These are phyloP conservation scores for Pachymerium ferrugineum DNA, from an alignment of 2,888 invertebrate genomes.

Conservation along the genomic window DNA sequence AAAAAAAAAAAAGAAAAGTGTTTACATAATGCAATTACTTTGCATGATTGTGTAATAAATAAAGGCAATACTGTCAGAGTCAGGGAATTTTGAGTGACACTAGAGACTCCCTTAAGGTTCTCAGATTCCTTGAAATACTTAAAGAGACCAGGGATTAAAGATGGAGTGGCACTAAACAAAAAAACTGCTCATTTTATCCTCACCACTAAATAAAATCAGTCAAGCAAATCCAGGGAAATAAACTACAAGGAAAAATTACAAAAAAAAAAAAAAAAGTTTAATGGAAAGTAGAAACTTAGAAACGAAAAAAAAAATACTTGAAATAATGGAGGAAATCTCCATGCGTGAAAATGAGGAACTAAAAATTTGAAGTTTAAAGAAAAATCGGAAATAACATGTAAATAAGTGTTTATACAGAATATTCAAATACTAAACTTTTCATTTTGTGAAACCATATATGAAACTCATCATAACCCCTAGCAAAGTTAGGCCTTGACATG, in stretches of 20 bases:
- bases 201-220: not conserved
- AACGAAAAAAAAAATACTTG: no score
- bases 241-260: not conserved
- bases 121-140: not conserved
- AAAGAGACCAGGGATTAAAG: slow-evolving; percentile 6
- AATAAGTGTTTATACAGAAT: no score
- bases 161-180: not conserved
- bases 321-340: no score
- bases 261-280: no score
- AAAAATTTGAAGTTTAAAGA: no score
- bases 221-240: not conserved
- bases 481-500: no score
- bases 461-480: no score
- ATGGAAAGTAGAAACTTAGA: no score
- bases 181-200: not conserved
- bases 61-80: not conserved
- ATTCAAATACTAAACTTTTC: no score
- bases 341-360: no score
- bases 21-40: not conserved
- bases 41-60: not conserved
- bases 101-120: not conserved
- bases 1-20: not conserved
- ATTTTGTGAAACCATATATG: no score
- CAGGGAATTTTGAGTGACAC: slow-evolving; percentile 12
- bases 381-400: no score